Percentiles rank a stretch among this genome's conserved stretches.
Conservation (phyloP, 2,113 vertebrate species). For the Circaetus cinerascens region DNA sequence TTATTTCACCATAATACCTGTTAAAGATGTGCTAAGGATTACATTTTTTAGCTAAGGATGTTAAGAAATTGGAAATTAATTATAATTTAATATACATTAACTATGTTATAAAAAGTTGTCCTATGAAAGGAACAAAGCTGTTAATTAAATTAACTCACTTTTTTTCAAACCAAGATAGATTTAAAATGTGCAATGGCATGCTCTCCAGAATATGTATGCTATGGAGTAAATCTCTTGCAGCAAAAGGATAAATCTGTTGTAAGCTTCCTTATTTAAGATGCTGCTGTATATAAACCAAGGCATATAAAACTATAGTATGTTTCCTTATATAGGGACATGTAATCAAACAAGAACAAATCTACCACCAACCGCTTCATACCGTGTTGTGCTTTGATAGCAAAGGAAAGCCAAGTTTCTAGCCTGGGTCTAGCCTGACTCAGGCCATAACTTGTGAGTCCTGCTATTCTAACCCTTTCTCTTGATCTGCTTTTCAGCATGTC, state of each 20-base stretch:
- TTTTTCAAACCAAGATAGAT: constrained; percentile 41
- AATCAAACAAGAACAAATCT: constrained; percentile 64
- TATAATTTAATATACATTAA: not conserved
- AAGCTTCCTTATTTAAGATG: constrained; percentile 41
- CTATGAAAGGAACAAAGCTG: constrained; percentile 40
- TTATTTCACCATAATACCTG: not conserved
- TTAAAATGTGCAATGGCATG: constrained; percentile 32
- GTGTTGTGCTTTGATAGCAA: constrained; percentile 69
- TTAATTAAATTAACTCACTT: constrained; percentile 36
- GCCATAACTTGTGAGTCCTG: constrained; percentile 87
- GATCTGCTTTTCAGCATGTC: constrained; percentile 90
- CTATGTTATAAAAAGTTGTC: constrained; percentile 1
- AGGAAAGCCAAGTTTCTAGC: constrained; percentile 84
- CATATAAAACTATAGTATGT: not conserved
- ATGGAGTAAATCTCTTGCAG: not conserved
- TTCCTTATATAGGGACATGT: constrained; percentile 33
- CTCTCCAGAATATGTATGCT: not conserved
- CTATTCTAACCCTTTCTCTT: constrained; percentile 99
- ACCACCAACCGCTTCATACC: constrained; percentile 61
- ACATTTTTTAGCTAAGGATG: not conserved
- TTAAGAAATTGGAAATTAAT: not conserved
- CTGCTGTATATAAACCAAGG: not conserved
- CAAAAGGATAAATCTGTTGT: not conserved
- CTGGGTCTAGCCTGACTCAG: constrained; percentile 78
- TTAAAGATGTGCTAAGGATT: not conserved